Base-by-base conservation (phyloP, 2,888 invertebrate species). In the Micropterix aruncella region DNA sequence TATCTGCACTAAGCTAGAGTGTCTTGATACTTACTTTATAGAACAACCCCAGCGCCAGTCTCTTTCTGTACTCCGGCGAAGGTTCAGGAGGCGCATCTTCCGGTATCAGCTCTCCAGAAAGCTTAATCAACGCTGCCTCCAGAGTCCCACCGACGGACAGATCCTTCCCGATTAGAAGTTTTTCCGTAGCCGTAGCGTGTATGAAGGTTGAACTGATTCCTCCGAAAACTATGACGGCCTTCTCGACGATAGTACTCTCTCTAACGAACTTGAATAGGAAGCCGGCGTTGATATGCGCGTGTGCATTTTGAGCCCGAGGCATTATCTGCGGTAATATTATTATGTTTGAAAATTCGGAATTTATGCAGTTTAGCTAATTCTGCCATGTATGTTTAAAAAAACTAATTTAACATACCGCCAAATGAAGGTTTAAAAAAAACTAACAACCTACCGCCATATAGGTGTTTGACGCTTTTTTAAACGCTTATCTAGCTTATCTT, bases 271-370 rank as follows among this genome's bases (percentile, higher is more conserved):
- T 70, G 46, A 82, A 73, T 1, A 80, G 60, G 56, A 86, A 85
- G 2, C 75, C 86, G 14, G 82, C 81, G 53, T 86, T 84, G 0
- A 88, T 80, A 54, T 80, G 75, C 0, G 85, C 85, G 52, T 83
- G 83, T 0, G 83, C 77, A 54, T 83, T 84, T 62, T 83, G 82
- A 2, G 79, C 72, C 45, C 83, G 65, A 2, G 80, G 75, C 75
- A 81, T 81, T 45, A 86, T 75, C 83, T 85, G 52, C 45, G 66
- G 56, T 43, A 16, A 17, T 19, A 19, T 18, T 12, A 27, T 7
- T 7, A 27, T 7, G 12, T 5, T 5, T 27, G 27, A 27, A 5
- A 27, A 7, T 5, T 27, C 27, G 12, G 7, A 27, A 7, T 27
- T 27, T 27, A 7, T 27, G 5, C 27, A 27, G 12, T 27, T 27